These are phyloP conservation scores for Acrobasis repandana DNA, from an alignment of 2,888 invertebrate species.

Conservation along the genomic window DNA sequence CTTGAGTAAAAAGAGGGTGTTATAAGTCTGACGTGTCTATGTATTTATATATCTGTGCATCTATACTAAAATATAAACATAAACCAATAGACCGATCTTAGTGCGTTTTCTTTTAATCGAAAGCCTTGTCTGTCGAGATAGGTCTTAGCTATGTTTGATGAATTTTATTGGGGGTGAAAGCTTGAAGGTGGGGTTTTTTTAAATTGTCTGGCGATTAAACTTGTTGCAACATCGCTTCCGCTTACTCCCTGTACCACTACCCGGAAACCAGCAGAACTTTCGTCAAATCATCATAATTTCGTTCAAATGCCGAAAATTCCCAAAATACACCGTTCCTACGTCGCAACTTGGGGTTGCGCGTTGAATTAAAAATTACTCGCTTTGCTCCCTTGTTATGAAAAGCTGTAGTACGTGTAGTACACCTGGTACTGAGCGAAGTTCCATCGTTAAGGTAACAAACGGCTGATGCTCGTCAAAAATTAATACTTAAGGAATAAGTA, in stretches of 20 bases:
- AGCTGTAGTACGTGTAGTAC: neutral
- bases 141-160: too few relatives aligned
- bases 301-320: constrained; percentile 44
- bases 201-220: neutral
- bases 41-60: too few relatives aligned
- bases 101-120: too few relatives aligned
- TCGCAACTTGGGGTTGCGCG: neutral
- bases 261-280: constrained; percentile 40
- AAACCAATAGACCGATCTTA: too few relatives aligned
- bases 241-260: neutral
- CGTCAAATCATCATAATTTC: constrained; percentile 49
- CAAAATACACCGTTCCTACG: constrained; percentile 33
- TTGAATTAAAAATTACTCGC: constrained; percentile 8
- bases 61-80: too few relatives aligned
- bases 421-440: constrained; percentile 5
- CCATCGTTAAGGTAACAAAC: constrained; percentile 1
- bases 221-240: neutral
- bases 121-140: too few relatives aligned
- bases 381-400: neutral
- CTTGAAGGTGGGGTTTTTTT: too few relatives aligned
- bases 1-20: too few relatives aligned
- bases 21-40: too few relatives aligned
- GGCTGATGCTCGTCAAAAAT: neutral
- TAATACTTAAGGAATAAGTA: neutral
- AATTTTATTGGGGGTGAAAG: too few relatives aligned